These are phyloP conservation scores for Spheniscus mendiculus DNA, from an alignment of 2,113 vertebrate genomes.

Conservation along the genomic window DNA sequence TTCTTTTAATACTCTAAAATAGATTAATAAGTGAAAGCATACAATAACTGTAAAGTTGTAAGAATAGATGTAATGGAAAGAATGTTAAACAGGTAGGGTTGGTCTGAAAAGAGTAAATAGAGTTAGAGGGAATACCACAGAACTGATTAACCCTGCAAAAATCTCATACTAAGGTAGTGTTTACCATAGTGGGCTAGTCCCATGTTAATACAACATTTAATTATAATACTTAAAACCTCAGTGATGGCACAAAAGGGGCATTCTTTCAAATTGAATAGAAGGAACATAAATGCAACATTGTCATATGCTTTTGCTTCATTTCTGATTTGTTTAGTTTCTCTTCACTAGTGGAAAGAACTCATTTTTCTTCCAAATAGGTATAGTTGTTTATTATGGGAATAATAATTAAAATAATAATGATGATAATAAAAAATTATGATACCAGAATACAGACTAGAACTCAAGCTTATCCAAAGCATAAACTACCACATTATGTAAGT, in stretches of 20 bases:
- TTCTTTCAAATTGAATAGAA: conserved; percentile 10
- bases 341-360: background rate
- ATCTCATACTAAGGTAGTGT: background rate
- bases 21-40: background rate
- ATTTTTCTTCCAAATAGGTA: background rate
- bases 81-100: background rate
- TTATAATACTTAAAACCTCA: background rate
- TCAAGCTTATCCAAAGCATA: background rate
- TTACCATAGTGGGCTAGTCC: background rate
- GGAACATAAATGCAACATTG: background rate
- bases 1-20: background rate
- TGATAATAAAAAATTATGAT: background rate
- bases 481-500: background rate
- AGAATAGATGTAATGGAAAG: background rate
- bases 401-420: background rate
- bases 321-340: background rate
- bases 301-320: background rate
- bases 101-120: background rate
- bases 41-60: background rate
- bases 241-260: background rate
- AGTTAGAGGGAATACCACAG: background rate
- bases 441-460: background rate
- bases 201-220: conserved; percentile 5
- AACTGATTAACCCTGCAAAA: conserved; percentile 2
- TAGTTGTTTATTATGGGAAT: background rate